Evolutionary conservation across 1,140 invertebrate genomes (phyloP).

Genomic region (Mya arenaria): DNA sequence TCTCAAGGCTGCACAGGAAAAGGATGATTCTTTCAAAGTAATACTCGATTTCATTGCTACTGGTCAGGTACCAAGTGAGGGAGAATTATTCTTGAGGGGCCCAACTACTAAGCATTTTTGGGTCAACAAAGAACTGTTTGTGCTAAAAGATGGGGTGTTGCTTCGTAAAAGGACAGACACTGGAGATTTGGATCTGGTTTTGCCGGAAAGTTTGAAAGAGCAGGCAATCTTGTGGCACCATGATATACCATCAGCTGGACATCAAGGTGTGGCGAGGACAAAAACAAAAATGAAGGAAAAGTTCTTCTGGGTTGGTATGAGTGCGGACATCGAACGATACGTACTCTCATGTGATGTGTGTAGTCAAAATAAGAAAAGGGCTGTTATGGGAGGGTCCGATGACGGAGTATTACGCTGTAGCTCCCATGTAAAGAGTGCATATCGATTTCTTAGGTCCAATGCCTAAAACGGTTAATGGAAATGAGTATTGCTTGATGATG

Average conservation of each 20-base stretch:
- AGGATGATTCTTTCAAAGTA: too few species aligned
- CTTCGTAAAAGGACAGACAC: too few species aligned
- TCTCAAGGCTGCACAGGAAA: too few species aligned
- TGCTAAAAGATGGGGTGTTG: too few species aligned
- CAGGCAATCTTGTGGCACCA: slow-evolving; percentile 6
- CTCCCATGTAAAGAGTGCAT: slow-evolving; percentile 14
- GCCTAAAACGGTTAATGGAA: slow-evolving; percentile 8
- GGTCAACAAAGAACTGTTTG: too few species aligned
- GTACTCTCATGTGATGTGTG: slow-evolving; percentile 24
- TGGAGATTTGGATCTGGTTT: too few species aligned
- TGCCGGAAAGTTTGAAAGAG: too few species aligned
- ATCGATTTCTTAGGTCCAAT: slow-evolving; percentile 17
- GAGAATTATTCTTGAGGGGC: too few species aligned
- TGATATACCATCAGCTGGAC: slow-evolving; percentile 18
- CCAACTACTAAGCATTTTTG: too few species aligned
- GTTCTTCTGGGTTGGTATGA: background rate
- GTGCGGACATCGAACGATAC: background rate
- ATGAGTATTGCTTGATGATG: slow-evolving; percentile 40
- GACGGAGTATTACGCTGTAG: background rate
- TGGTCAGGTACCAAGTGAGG: too few species aligned
- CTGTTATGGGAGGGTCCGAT: background rate
- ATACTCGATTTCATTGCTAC: too few species aligned
- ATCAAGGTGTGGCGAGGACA: slow-evolving; percentile 27
- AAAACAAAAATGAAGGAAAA: slow-evolving; percentile 20
- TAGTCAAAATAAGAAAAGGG: slow-evolving; percentile 12